Conservation (phyloP, 2,797 vertebrate species). For the Pseudomugil tenellus region DNA sequence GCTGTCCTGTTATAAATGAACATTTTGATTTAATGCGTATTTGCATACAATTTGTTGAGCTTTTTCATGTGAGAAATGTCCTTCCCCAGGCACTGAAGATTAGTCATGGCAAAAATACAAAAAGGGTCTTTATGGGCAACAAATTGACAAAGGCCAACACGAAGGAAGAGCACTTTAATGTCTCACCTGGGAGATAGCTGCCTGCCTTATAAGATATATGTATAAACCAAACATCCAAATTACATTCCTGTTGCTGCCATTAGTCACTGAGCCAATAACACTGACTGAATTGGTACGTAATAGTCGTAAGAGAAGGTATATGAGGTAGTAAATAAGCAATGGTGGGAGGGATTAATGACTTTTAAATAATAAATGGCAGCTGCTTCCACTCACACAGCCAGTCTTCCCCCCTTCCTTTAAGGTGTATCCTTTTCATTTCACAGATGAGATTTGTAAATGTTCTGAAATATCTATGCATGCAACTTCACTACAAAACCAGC, state of each 20-base stretch:
- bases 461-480: conserved; percentile 5
- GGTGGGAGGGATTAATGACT: conserved; percentile 9
- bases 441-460: conserved; percentile 15
- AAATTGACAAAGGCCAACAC: conserved; percentile 22
- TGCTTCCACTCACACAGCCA: conserved; percentile 24
- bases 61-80: conserved; percentile 8
- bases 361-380: conserved; percentile 42
- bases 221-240: conserved; percentile 41
- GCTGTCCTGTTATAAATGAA: conserved; percentile 20
- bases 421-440: conserved; percentile 17
- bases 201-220: conserved; percentile 7
- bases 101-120: conserved; percentile 10
- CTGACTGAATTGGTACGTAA: conserved; percentile 38
- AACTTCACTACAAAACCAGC: background rate
- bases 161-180: conserved; percentile 39
- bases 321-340: conserved; percentile 11
- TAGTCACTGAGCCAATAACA: conserved; percentile 31
- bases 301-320: background rate
- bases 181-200: conserved; percentile 37
- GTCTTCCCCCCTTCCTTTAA: conserved; percentile 29
- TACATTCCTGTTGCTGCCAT: conserved; percentile 41
- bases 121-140: conserved; percentile 23
- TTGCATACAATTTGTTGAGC: background rate
- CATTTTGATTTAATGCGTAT: too few relatives aligned
- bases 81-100: conserved; percentile 27